Evolutionary conservation across 2,113 vertebrate genomes (phyloP).

Genomic region (Prochilodus magdalenae): DNA sequence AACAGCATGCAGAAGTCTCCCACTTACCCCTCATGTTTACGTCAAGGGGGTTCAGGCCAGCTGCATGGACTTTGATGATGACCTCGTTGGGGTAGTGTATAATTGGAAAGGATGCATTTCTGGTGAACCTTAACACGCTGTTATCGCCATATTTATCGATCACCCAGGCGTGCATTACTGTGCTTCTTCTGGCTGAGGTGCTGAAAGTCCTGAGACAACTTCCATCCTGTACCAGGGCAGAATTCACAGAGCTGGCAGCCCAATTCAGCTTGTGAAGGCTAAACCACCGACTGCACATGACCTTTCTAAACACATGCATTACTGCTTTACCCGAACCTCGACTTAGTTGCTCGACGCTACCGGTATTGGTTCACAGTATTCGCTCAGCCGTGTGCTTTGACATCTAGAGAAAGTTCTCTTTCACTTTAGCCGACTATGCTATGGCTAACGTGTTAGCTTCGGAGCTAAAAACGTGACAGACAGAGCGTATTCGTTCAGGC

Average conservation of each 20-base stretch:
- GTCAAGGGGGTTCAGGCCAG: constrained; percentile 91
- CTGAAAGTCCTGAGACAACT: constrained; percentile 66
- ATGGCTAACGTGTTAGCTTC: background rate
- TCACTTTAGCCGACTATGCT: background rate
- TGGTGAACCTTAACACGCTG: constrained; percentile 86
- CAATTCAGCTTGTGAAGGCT: background rate
- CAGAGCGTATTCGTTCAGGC: background rate
- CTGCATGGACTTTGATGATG: constrained; percentile 89
- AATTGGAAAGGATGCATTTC: constrained; percentile 82
- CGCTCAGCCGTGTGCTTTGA: background rate
- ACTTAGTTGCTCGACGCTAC: background rate
- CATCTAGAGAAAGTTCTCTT: background rate
- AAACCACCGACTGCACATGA: constrained; percentile 47
- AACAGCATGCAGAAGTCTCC: background rate
- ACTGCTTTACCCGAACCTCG: background rate
- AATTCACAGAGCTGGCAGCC: background rate
- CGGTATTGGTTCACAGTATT: background rate
- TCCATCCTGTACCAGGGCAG: too few species aligned
- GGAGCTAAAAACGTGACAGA: background rate
- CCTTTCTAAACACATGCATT: constrained; percentile 56
- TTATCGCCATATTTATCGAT: constrained; percentile 90
- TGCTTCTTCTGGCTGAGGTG: constrained; percentile 62
- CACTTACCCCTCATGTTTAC: constrained; percentile 96
- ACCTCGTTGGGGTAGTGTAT: constrained; percentile 93
- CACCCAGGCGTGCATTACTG: constrained; percentile 92